A percentile compares a stretch with the other conserved stretches of the same genome.
These are phyloP conservation scores for Syrista parreyssii DNA, from an alignment of 2,888 invertebrate species.

Conservation along the genomic window DNA sequence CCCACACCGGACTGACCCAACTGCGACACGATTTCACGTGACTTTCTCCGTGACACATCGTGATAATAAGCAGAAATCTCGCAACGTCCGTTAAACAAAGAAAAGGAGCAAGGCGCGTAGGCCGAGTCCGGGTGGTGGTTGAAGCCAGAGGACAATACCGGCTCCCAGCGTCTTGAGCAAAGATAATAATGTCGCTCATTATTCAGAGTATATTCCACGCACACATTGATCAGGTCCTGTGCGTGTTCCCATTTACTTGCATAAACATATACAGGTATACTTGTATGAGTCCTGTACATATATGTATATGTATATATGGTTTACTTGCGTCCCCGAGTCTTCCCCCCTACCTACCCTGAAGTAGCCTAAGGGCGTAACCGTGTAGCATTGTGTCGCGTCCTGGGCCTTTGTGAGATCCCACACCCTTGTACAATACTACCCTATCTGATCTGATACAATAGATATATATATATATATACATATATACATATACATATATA, in stretches of 20 bases:
- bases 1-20: too few species aligned
- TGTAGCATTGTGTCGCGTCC: conserved; percentile 3
- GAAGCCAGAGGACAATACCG: background rate
- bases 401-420: conserved; percentile 2
- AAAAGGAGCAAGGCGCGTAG: conserved; percentile 1
- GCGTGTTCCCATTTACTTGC: background rate
- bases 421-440: background rate
- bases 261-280: background rate
- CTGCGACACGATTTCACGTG: too few species aligned
- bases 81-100: conserved; percentile 7
- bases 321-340: too few species aligned
- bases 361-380: conserved; percentile 7
- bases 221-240: background rate
- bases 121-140: background rate
- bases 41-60: background rate
- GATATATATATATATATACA: too few species aligned
- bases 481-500: too few species aligned
- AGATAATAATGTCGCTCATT: conserved; percentile 7
- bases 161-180: conserved; percentile 3
- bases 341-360: background rate
- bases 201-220: conserved; percentile 4
- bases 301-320: too few species aligned
- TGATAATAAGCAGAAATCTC: background rate
- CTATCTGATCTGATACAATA: background rate
- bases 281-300: background rate